Base-by-base conservation (phyloP, 1,140 invertebrate genomes). In the Rhynchophorus ferrugineus region DNA sequence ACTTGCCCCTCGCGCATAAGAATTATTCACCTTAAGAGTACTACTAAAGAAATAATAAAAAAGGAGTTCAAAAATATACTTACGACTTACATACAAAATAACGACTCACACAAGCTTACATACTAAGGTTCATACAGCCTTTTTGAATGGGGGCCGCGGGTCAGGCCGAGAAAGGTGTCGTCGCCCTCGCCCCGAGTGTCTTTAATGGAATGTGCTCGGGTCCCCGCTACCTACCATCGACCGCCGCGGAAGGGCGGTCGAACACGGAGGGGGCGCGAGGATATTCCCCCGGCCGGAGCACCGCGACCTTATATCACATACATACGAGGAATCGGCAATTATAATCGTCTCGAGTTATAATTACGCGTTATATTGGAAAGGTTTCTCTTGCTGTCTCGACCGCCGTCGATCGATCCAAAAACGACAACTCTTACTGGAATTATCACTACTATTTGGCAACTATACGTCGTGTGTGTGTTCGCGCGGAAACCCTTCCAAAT, bases 281-380 rank as follows among this genome's bases (percentile, higher is more conserved):
- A 19, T 8, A 18, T 38, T 38, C 21, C 1, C 3, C 24, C 8
- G 37, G 24, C 14, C 7, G 9, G n/a, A 17, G 39, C 14, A 44
- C 49, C 56, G 51, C 49, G 46, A 38, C 42, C 54, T 57, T 52
- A 58, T 69, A 69, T 69, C 67, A 69, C 67, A 68, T 65, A 67
- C 65, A 66, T 65, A 69, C 53, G 53, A 55, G 67, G 62, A 69
- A 63, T 64, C 59, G 49, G 62, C 65, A 66, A 64, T 66, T 67
- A 67, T 62, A 67, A 66, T 63, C 56, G 51, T 13, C 18, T 57
- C 24, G 44, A 63, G 66, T 67, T 67, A 67, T 64, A 65, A 66
- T 67, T 67, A 68, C 61, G 62, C n/a, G 57, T 66, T 54, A 67
- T 57, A 66, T 69, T 69, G 67, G 63, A 64, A 63, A 65, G 62